Evolutionary conservation across 2,888 invertebrate genomes (phyloP).

Genomic region (Aporophyla lueneburgensis): DNA sequence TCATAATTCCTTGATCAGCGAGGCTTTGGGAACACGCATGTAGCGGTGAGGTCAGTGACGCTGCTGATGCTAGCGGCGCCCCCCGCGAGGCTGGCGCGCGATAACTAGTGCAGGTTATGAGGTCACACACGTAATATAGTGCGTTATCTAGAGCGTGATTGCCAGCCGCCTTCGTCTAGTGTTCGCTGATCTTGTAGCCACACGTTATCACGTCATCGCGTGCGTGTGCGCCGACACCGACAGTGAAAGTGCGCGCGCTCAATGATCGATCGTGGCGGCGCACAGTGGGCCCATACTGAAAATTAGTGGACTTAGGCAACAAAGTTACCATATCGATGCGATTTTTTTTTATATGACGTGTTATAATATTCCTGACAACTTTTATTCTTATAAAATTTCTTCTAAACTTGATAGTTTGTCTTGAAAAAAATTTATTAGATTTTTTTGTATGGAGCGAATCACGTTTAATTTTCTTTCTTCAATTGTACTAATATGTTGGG

Average conservation of each 20-base stretch:
- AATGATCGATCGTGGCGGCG: background rate
- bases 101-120: background rate
- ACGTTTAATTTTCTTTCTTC: too few relatives aligned
- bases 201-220: background rate
- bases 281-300: too few relatives aligned
- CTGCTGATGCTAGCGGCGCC: conserved; percentile 1
- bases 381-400: too few relatives aligned
- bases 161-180: conserved; percentile 6
- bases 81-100: conserved; percentile 17
- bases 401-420: too few relatives aligned
- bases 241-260: conserved; percentile 41
- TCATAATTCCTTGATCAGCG: background rate
- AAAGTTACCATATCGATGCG: too few relatives aligned
- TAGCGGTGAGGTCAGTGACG: conserved; percentile 19
- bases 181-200: conserved; percentile 14
- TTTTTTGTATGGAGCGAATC: too few relatives aligned
- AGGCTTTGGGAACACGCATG: background rate
- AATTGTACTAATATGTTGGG: too few relatives aligned
- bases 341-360: too few relatives aligned
- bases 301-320: too few relatives aligned
- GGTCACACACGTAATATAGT: conserved; percentile 20
- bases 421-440: too few relatives aligned
- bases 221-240: conserved; percentile 17
- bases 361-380: too few relatives aligned
- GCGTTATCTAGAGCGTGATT: conserved; percentile 21